Base-by-base conservation (phyloP, 2,888 invertebrate species). In the Drosophila kuntzei region DNA sequence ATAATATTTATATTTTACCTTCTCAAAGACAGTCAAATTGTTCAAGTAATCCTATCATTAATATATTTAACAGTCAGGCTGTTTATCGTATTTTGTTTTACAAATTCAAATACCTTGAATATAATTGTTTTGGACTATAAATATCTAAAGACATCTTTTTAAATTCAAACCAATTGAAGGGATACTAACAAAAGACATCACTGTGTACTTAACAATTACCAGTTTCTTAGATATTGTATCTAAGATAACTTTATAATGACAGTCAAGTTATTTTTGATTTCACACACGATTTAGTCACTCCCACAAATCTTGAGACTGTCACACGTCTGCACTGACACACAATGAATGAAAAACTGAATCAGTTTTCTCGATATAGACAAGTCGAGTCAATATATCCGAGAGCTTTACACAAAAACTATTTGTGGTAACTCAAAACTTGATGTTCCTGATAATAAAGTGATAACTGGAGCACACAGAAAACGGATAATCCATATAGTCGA, bases 361-460 rank as follows among this genome's bases (percentile, higher is more conserved):
- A 25, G 18, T 43, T 59, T 41, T 32, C 22, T 49, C 34, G 37
- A 41, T 53, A 36, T 43, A 54, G 22, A 51, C 37, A 39, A 53
- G 41, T 41, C n/a, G 51, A 37, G 37, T 41, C 41, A 29, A 41
- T 34, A 16, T 53, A 51, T 43, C 43, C 41, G 32, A 49, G 16
- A 12, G 36, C 53, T 34, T 39, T 32, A 51, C 14, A 53, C 32
- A 44, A 62, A 58, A 25, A 41, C 65, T 70, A 54, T 68, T 74
- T 62, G 51, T 76, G 60, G 74, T 76, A 75, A 75, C 77, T 55
- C 39, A 57, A 75, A 71, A 75, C 77, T 57, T 41, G 57, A 27
- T 11, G 9, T 73, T 73, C 69, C 41, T 29, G 27, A 55, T 69
- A 73, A 74, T 18, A 12, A 64, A 58, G 54, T 74, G 74, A 74